These are phyloP conservation scores for Metallyticus violacea DNA, from an alignment of 2,888 invertebrate genomes.

Conservation along the genomic window DNA sequence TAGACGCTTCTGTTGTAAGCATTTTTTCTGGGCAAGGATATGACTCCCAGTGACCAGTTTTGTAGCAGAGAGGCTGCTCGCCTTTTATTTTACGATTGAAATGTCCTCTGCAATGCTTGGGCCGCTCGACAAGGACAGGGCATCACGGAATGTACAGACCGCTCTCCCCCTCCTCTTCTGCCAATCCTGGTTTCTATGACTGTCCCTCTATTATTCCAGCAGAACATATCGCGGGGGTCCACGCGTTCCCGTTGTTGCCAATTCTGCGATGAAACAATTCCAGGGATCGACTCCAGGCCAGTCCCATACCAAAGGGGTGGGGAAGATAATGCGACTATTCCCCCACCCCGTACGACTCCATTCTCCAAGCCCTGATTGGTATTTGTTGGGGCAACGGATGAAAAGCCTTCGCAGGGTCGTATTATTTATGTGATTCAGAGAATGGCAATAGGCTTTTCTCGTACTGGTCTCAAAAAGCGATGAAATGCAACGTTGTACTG, in stretches of 20 bases:
- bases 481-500: too few species aligned
- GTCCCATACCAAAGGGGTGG: too few species aligned
- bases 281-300: slow-evolving; percentile 1
- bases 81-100: slow-evolving; percentile 3
- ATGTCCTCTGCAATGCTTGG: not conserved
- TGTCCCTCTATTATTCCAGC: slow-evolving; percentile 10
- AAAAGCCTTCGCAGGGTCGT: not conserved
- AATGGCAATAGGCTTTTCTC: not conserved
- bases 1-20: too few species aligned
- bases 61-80: too few species aligned
- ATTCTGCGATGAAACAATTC: slow-evolving; percentile 7
- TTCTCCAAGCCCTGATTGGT: slow-evolving; percentile 4
- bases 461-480: not conserved
- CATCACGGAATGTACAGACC: not conserved
- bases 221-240: slow-evolving; percentile 13
- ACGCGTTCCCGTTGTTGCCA: not conserved
- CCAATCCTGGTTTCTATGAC: not conserved
- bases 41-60: not conserved
- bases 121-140: not conserved
- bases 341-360: not conserved
- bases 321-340: slow-evolving; percentile 4
- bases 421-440: slow-evolving; percentile 9
- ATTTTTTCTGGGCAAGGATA: too few species aligned
- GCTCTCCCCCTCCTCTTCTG: not conserved
- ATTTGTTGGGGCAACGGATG: not conserved